These are phyloP conservation scores for Protaetia brevitarsis DNA, from an alignment of 1,140 invertebrate species.

Conservation along the genomic window DNA sequence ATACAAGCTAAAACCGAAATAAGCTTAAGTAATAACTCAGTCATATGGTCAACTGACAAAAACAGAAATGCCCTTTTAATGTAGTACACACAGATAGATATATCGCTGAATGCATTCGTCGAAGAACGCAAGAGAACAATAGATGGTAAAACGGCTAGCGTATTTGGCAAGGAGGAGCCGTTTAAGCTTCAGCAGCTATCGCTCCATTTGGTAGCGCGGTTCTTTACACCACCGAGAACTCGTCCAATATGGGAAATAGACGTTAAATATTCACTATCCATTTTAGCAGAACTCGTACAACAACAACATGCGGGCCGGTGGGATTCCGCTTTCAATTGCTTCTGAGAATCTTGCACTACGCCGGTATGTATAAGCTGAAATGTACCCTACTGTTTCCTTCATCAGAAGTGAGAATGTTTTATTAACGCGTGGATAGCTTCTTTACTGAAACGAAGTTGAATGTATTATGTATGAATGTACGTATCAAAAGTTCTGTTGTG, in stretches of 20 bases:
- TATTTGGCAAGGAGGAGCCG: not conserved
- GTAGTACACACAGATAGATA: not conserved
- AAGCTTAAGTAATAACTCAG: conserved; percentile 3
- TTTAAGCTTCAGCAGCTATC: not conserved
- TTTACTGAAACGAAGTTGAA: too few species aligned
- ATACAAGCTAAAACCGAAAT: not conserved
- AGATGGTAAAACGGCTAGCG: conserved; percentile 1
- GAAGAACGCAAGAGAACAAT: not conserved
- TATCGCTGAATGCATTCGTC: not conserved
- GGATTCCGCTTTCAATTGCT: not conserved
- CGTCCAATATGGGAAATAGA: not conserved
- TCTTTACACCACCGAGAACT: not conserved
- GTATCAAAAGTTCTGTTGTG: too few species aligned
- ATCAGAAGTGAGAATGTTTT: too few species aligned
- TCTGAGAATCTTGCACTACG: too few species aligned
- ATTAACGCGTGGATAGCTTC: too few species aligned
- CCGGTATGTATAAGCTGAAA: too few species aligned
- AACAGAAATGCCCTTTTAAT: not conserved
- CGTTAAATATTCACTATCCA: not conserved
- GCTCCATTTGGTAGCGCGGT: not conserved
- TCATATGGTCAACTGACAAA: not conserved
- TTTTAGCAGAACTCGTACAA: not conserved
- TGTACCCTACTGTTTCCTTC: too few species aligned
- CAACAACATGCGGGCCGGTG: not conserved
- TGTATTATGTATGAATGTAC: too few species aligned